Evolutionary conservation across 2,113 vertebrate species (phyloP).

Genomic region (Menidia beryllina): DNA sequence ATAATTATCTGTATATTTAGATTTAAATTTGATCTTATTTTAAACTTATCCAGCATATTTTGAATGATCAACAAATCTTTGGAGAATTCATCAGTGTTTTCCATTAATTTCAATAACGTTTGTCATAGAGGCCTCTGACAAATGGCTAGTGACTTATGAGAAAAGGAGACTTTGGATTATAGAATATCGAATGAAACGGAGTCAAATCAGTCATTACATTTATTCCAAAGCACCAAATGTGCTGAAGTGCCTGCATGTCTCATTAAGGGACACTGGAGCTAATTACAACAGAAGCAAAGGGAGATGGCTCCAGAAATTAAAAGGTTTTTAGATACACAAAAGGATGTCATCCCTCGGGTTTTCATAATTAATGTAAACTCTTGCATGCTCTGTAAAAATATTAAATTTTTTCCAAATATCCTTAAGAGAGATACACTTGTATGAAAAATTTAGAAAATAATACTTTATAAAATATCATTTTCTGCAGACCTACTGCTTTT

Average conservation of each 20-base stretch:
- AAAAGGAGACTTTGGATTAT: background rate
- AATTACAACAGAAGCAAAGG: background rate
- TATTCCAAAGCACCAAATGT: too few relatives aligned
- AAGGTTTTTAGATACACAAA: background rate
- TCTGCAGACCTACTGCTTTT: too few relatives aligned
- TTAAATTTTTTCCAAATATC: too few relatives aligned
- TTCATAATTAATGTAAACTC: slow-evolving; percentile 5
- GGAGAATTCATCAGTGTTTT: background rate
- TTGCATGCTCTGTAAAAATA: background rate
- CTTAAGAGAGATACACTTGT: too few relatives aligned
- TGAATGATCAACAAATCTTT: background rate
- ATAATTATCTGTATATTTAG: background rate
- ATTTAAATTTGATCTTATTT: background rate
- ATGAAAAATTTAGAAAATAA: too few relatives aligned
- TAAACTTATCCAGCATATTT: too few relatives aligned
- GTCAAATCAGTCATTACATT: too few relatives aligned
- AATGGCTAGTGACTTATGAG: background rate
- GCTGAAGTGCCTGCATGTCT: too few relatives aligned
- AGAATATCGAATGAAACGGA: background rate
- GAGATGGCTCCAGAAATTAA: background rate
- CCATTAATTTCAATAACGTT: background rate
- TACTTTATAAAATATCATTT: too few relatives aligned
- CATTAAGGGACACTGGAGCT: background rate
- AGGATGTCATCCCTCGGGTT: background rate
- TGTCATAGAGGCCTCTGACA: background rate